Conservation (phyloP, 2,113 vertebrate species). For the Condylura cristata region DNA sequence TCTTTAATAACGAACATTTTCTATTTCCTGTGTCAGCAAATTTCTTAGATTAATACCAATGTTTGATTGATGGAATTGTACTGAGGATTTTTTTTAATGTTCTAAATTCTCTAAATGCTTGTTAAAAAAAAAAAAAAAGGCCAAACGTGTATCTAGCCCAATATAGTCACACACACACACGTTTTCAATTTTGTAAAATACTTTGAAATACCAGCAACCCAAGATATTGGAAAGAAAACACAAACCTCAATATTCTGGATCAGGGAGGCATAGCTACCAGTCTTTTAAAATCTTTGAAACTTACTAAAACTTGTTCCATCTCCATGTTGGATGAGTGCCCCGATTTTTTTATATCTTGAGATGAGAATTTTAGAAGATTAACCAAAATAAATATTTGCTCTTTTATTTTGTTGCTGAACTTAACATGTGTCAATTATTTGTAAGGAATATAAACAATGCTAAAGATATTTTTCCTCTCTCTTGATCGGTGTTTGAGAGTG, state of each 20-base stretch:
- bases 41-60: slow-evolving; percentile 76
- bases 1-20: slow-evolving; percentile 72
- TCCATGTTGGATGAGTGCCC: not conserved
- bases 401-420: slow-evolving; percentile 21
- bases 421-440: not conserved
- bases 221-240: not conserved
- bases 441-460: not conserved
- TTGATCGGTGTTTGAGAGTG: not conserved
- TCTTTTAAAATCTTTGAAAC: not conserved
- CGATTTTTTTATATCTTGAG: not conserved
- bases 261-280: not conserved
- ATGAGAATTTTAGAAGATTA: not conserved
- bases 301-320: not conserved
- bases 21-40: slow-evolving; percentile 78
- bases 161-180: no score
- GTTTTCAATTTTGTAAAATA: not conserved
- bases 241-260: not conserved
- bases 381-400: not conserved
- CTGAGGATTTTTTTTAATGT: slow-evolving; percentile 43
- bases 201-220: not conserved
- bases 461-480: not conserved
- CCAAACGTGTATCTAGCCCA: not conserved
- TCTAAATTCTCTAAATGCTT: slow-evolving; percentile 72
- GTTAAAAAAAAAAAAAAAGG: not conserved
- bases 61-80: slow-evolving; percentile 74